phyloP scores from a whole-genome alignment of 2,888 invertebrate genomes.

The Tinea trinotella region DNA sequence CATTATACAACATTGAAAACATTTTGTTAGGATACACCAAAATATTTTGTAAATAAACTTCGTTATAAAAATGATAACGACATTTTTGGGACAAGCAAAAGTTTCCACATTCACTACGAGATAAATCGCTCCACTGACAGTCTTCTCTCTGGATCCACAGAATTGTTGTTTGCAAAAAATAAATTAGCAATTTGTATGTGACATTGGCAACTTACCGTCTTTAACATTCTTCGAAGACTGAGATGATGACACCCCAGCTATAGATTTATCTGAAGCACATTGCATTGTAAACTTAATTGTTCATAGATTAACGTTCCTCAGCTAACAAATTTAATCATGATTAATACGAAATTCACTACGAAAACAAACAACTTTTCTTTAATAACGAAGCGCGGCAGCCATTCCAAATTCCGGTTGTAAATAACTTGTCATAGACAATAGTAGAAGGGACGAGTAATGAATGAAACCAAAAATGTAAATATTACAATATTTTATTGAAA shows the following conservation, averaged over 20 bases:
- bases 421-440: constrained; percentile 52
- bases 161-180: constrained; percentile 19
- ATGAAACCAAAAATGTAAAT: not conserved
- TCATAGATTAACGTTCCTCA: constrained; percentile 65
- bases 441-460: constrained; percentile 17
- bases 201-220: constrained; percentile 77
- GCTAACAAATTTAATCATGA: constrained; percentile 67
- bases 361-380: constrained; percentile 47
- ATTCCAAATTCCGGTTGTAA: constrained; percentile 72
- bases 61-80: not conserved
- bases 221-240: constrained; percentile 80
- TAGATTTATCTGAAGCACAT: constrained; percentile 83
- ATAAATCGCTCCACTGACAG: not conserved
- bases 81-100: not conserved
- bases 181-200: constrained; percentile 24
- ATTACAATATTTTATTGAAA: too few species aligned
- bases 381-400: constrained; percentile 63
- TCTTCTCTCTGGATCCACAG: not conserved
- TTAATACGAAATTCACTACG: constrained; percentile 43
- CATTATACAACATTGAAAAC: not conserved
- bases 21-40: constrained; percentile 2
- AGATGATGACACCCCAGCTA: constrained; percentile 80
- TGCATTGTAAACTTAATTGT: constrained; percentile 71
- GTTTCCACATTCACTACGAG: not conserved
- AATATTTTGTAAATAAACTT: not conserved